Evolutionary conservation across 2,113 vertebrate species (phyloP).

Genomic region (Camelus bactrianus): DNA sequence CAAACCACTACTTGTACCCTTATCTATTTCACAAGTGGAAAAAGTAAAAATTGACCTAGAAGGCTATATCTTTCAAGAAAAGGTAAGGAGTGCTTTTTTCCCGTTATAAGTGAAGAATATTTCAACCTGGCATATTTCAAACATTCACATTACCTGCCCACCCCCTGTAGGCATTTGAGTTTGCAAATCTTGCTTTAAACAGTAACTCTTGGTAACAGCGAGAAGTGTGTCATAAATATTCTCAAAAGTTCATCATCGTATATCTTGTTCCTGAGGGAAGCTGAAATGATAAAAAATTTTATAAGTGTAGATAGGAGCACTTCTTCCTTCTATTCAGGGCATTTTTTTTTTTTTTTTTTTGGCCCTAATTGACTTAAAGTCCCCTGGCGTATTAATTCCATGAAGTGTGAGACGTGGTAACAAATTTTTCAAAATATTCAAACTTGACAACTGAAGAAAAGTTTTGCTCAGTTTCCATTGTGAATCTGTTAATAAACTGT

Average conservation of each 20-base stretch:
- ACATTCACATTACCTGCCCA: slow-evolving; percentile 1
- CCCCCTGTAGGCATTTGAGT: background rate
- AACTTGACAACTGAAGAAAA: background rate
- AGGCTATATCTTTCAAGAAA: slow-evolving; percentile 53
- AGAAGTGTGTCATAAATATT: slow-evolving; percentile 59
- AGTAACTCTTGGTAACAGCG: background rate
- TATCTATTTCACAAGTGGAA: slow-evolving; percentile 31
- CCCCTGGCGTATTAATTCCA: background rate
- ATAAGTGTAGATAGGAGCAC: background rate
- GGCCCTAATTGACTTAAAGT: slow-evolving; percentile 40
- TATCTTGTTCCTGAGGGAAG: slow-evolving; percentile 64
- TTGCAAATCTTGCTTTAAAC: slow-evolving; percentile 41
- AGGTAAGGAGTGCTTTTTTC: slow-evolving; percentile 42
- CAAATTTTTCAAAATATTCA: slow-evolving; percentile 34
- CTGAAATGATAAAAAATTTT: slow-evolving; percentile 54
- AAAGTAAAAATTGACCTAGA: slow-evolving; percentile 34
- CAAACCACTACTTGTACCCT: background rate
- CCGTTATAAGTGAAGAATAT: slow-evolving; percentile 19
- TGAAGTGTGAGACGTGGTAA: background rate
- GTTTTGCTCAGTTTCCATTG: background rate
- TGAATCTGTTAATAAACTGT: background rate
- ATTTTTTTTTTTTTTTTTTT: background rate
- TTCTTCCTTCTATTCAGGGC: slow-evolving; percentile 20
- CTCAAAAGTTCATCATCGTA: slow-evolving; percentile 42
- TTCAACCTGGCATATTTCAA: slow-evolving; percentile 40